phyloP scores from a whole-genome alignment of 2,797 vertebrate genomes.

The Mareca penelope region DNA sequence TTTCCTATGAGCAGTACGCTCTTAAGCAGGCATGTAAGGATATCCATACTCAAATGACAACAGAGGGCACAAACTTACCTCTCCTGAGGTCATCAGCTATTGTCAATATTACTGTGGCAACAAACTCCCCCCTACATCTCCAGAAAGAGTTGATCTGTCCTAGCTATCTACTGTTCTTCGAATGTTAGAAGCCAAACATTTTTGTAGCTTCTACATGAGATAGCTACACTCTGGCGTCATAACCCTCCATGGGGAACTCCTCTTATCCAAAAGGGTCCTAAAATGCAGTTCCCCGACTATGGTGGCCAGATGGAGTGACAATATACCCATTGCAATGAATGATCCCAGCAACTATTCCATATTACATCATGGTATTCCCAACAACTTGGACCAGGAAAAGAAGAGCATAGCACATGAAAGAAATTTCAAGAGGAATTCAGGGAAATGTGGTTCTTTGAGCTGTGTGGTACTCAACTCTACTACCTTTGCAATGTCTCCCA shows the following conservation, averaged over 20 bases:
- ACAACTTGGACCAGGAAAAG: neutral
- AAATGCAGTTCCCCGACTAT: neutral
- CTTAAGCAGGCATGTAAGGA: neutral
- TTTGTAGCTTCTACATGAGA: neutral
- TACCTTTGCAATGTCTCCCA: fast-evolving
- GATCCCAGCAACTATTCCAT: neutral
- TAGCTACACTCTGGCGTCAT: neutral
- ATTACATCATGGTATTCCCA: neutral
- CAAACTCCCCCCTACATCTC: neutral
- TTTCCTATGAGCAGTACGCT: neutral
- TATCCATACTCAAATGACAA: neutral
- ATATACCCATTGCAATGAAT: neutral
- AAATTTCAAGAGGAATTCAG: neutral
- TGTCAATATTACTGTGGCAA: neutral
- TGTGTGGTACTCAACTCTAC: neutral
- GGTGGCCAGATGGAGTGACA: neutral
- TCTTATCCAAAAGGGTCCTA: neutral
- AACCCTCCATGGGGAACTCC: neutral
- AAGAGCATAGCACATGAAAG: fast-evolving
- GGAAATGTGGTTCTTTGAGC: neutral
- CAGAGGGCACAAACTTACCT: neutral
- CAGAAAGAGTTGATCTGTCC: neutral
- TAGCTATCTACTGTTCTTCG: neutral
- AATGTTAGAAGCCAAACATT: neutral
- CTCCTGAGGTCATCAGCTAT: neutral